A percentile compares a stretch with the other conserved stretches of the same genome.
phyloP scores from a whole-genome alignment of 64 coral and sea anemone genomes.

The Orbicella faveolata region DNA sequence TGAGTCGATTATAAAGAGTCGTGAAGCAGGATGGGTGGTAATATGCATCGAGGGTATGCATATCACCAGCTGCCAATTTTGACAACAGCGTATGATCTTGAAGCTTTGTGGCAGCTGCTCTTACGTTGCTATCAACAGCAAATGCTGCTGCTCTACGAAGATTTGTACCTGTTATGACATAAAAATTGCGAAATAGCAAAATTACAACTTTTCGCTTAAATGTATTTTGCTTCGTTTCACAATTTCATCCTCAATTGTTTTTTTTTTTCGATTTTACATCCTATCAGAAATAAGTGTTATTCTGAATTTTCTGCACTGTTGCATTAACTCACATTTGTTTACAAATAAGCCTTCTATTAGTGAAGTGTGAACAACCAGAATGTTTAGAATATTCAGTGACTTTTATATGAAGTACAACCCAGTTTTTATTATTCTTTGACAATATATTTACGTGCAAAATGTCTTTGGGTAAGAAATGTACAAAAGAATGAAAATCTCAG shows the following conservation, averaged over 20 bases:
- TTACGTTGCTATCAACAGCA: not conserved
- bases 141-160: slow-evolving; percentile 25
- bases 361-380: too few species aligned
- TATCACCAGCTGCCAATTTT: slow-evolving; percentile 43
- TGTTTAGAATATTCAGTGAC: too few species aligned
- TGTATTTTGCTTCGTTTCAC: not conserved
- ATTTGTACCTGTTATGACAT: not conserved
- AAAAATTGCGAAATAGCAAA: not conserved
- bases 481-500: too few species aligned
- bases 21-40: slow-evolving; percentile 43
- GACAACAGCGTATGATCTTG: slow-evolving; percentile 7
- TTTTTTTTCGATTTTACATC: too few species aligned
- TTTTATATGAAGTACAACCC: too few species aligned
- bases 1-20: slow-evolving; percentile 17
- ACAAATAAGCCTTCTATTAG: too few species aligned
- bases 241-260: not conserved
- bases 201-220: not conserved
- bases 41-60: slow-evolving; percentile 41
- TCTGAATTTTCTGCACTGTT: too few species aligned
- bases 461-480: too few species aligned
- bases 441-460: not conserved
- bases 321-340: too few species aligned
- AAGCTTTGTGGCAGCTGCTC: too few species aligned
- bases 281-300: too few species aligned
- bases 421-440: too few species aligned